Evolutionary conservation across 2,888 invertebrate genomes (phyloP).

Genomic region (Busseola fusca): DNA sequence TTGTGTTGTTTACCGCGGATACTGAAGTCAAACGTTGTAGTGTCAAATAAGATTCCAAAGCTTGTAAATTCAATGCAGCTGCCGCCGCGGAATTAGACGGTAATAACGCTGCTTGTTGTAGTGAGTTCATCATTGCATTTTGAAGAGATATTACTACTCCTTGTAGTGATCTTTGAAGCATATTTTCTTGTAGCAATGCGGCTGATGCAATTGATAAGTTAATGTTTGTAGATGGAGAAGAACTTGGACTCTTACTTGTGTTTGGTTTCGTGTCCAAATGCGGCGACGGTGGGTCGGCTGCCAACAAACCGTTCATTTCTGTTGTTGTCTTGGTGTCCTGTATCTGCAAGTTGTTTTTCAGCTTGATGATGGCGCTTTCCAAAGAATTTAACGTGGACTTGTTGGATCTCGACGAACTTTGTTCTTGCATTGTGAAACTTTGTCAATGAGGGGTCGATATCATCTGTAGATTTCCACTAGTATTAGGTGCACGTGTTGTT

Average conservation of each 20-base stretch:
- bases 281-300: constrained; percentile 78
- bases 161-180: constrained; percentile 93
- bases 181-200: constrained; percentile 90
- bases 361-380: constrained; percentile 88
- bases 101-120: constrained; percentile 94
- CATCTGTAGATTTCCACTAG: constrained; percentile 64
- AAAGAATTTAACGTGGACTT: constrained; percentile 86
- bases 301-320: constrained; percentile 81
- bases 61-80: constrained; percentile 95
- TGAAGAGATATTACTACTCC: constrained; percentile 94
- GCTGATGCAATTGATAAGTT: constrained; percentile 89
- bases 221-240: constrained; percentile 79
- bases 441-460: constrained; percentile 59
- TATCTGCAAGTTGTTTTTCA: constrained; percentile 87
- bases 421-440: constrained; percentile 85
- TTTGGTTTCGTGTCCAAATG: constrained; percentile 78
- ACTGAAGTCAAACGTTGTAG: constrained; percentile 93
- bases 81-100: constrained; percentile 95
- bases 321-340: constrained; percentile 82
- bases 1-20: constrained; percentile 86
- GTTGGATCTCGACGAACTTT: constrained; percentile 84
- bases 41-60: constrained; percentile 95
- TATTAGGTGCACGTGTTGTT: constrained; percentile 77
- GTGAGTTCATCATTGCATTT: constrained; percentile 94
- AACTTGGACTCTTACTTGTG: constrained; percentile 84